Evolutionary conservation across 2,113 vertebrate genomes (phyloP).

Genomic region (Crotalus horridus): DNA sequence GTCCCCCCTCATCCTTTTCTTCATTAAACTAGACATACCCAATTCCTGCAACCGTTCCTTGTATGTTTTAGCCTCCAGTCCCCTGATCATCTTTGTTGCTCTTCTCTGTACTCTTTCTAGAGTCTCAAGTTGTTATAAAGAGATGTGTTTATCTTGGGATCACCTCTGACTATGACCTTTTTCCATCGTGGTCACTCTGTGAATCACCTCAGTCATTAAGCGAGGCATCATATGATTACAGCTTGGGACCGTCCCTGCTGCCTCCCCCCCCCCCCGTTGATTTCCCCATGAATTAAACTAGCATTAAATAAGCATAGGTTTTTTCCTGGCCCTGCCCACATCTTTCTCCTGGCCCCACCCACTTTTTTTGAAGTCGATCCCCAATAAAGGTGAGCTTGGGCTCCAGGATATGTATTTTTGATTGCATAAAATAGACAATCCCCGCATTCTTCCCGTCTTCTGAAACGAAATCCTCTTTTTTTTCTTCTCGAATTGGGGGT

Average conservation of each 20-base stretch:
- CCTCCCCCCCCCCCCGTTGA: background rate
- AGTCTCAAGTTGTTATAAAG: no score
- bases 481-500: background rate
- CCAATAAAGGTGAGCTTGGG: background rate
- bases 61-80: no score
- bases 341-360: background rate
- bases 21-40: no score
- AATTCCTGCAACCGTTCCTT: no score
- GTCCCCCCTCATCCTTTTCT: no score
- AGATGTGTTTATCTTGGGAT: background rate
- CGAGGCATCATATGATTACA: background rate
- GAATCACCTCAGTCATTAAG: background rate
- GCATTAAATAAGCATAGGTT: background rate
- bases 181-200: background rate
- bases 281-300: background rate
- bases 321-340: background rate
- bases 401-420: background rate
- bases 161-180: background rate
- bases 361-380: background rate
- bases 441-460: background rate
- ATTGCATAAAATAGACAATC: background rate
- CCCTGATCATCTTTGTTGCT: no score
- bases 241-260: background rate
- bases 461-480: background rate
- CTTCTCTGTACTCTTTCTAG: no score